Evolutionary conservation across 2,797 vertebrate species (phyloP).

Genomic region (Poecile montanus): DNA sequence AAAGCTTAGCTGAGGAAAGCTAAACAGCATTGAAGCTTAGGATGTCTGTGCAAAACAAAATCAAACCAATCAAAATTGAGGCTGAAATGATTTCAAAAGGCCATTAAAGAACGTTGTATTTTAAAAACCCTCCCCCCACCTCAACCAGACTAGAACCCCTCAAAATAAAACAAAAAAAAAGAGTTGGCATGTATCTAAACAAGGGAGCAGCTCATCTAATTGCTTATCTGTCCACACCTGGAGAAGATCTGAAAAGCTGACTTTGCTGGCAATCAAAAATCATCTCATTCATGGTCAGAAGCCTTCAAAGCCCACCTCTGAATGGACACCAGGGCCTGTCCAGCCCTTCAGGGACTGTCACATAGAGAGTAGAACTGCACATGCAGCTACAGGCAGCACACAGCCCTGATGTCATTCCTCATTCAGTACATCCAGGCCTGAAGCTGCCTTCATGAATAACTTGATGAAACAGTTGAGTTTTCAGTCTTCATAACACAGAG

Average conservation of each 20-base stretch:
- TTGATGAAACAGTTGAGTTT: background rate
- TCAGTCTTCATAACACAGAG: background rate
- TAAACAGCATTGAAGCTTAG: background rate
- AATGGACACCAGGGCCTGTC: background rate
- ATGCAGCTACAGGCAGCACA: background rate
- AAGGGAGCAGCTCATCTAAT: background rate
- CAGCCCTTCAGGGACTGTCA: background rate
- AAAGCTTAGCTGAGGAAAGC: background rate
- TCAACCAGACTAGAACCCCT: background rate
- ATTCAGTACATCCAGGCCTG: background rate
- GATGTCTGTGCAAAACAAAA: background rate
- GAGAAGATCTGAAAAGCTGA: background rate
- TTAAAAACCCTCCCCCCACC: background rate
- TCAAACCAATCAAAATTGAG: background rate
- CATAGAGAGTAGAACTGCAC: background rate
- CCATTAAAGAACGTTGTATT: background rate
- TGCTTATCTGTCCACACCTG: background rate
- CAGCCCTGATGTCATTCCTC: background rate
- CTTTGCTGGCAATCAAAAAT: background rate
- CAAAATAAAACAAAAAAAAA: background rate
- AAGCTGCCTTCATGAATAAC: background rate
- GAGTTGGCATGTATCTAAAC: background rate
- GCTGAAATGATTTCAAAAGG: background rate
- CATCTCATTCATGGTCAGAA: background rate
- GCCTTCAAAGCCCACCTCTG: background rate